Evolutionary conservation across 2,113 vertebrate genomes (phyloP), one percentile per base, ranked within the genome.

Genomic region (Athene cunicularia): DNA sequence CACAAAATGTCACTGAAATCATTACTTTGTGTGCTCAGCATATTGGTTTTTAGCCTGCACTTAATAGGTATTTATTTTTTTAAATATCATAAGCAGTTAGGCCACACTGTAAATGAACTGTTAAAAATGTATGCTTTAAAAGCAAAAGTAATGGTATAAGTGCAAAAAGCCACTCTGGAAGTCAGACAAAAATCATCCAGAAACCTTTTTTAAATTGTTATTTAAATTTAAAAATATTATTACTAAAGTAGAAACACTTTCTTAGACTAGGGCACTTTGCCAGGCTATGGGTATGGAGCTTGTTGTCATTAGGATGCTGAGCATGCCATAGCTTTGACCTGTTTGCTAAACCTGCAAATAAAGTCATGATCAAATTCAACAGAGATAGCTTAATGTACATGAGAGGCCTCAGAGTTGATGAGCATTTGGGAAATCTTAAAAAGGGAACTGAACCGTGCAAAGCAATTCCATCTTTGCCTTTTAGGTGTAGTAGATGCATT

Each of bases 1-100:
- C 39, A 66, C 15, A 80, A 92, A 94, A 79, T 63, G 84, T n/a
- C 74, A 94, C 47, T 86, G 86, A 93, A 95, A 96, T 71, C 67
- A 72, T 84, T 72, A 41, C 49, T 86, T 28, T 74, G 9, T 93
- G n/a, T 39, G 37, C 55, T 79, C 49, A 86, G 70, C 72, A 87
- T 77, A 93, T 74, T 92, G 88, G 55, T 94, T 81, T 95, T 64
- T 91, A 94, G 86, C 41, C 58, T 82, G 67, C 35, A 62, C 27
- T 21, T 95, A 90, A 88, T 80, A 53, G 19, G 19, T 59, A 68
- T 39, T 94, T 94, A 68, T 73, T 70, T 60, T 66, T 79, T 79
- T 6, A 86, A 86, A 43, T 86, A 91, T 59, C 62, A 47, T 63
- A 77, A 93, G 30, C n/a, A 73, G 41, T 66, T 86, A 88, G 41